Conservation (phyloP, 1,140 invertebrate genomes). For the Microplitis demolitor region DNA sequence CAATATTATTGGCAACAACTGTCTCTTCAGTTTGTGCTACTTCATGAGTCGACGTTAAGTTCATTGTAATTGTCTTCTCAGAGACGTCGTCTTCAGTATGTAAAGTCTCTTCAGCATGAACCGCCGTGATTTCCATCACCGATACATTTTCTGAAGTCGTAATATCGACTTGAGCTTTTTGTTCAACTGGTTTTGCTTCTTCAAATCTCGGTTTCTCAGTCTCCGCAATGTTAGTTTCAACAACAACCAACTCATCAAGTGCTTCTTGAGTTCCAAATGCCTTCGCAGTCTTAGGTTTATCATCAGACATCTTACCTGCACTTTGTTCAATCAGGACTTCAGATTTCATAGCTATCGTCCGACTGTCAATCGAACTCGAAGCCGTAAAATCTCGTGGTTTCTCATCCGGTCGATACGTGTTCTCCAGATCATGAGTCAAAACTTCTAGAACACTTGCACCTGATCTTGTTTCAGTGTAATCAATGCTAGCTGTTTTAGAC, state of each 20-base stretch:
- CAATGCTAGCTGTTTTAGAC: conserved; percentile 58
- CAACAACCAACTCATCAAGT: conserved; percentile 63
- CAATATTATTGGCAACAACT: conserved; percentile 42
- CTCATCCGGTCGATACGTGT: conserved; percentile 47
- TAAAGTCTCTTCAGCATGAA: conserved; percentile 46
- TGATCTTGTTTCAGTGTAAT: conserved; percentile 58
- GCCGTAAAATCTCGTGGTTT: conserved; percentile 55
- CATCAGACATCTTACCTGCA: conserved; percentile 51
- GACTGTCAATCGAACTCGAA: conserved; percentile 54
- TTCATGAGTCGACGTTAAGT: conserved; percentile 57
- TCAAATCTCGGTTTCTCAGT: conserved; percentile 56
- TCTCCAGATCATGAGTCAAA: conserved; percentile 63
- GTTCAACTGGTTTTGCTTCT: conserved; percentile 45
- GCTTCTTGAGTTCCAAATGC: conserved; percentile 62
- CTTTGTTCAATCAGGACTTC: conserved; percentile 61
- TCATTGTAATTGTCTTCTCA: conserved; percentile 48
- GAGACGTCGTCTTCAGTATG: conserved; percentile 44
- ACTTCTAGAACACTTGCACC: conserved; percentile 63
- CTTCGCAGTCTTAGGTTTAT: conserved; percentile 52
- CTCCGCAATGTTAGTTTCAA: conserved; percentile 63
- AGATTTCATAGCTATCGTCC: conserved; percentile 60
- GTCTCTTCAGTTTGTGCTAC: conserved; percentile 60
- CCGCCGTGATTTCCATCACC: conserved; percentile 45
- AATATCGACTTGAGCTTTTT: conserved; percentile 49
- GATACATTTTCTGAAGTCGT: conserved; percentile 42